Conservation (phyloP, 2,888 invertebrate genomes). For the Nemotelus pantherinus region DNA sequence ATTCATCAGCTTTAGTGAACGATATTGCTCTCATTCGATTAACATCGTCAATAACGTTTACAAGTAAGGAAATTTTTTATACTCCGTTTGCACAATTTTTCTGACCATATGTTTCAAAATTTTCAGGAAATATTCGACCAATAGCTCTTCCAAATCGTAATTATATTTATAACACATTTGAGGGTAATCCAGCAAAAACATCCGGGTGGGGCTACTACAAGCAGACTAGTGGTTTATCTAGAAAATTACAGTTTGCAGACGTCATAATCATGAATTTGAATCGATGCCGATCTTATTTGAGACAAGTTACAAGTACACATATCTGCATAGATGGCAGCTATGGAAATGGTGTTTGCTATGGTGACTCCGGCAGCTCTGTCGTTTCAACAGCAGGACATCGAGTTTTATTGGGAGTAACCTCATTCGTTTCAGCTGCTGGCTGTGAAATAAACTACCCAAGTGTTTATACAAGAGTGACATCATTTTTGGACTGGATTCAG, state of each 20-base stretch:
- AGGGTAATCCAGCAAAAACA: slow-evolving; percentile 53
- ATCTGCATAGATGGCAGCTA: slow-evolving; percentile 37
- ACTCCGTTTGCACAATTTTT: not conserved
- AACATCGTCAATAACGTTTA: slow-evolving; percentile 59
- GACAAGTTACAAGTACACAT: slow-evolving; percentile 4
- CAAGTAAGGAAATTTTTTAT: slow-evolving; percentile 55
- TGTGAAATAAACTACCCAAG: slow-evolving; percentile 44
- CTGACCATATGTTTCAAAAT: not conserved
- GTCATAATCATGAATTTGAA: slow-evolving; percentile 1
- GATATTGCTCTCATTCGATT: slow-evolving; percentile 61
- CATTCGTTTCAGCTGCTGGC: slow-evolving; percentile 36
- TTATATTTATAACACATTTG: slow-evolving; percentile 55
- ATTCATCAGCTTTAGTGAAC: slow-evolving; percentile 60
- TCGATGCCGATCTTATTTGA: slow-evolving; percentile 3
- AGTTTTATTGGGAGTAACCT: slow-evolving; percentile 32
- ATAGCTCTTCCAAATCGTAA: slow-evolving; percentile 61
- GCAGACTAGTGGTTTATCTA: slow-evolving; percentile 56
- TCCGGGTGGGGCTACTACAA: slow-evolving; percentile 61
- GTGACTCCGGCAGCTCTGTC: slow-evolving; percentile 46
- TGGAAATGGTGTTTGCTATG: slow-evolving; percentile 40
- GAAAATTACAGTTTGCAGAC: slow-evolving; percentile 49
- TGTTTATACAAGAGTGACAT: slow-evolving; percentile 44
- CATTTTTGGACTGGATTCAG: slow-evolving; percentile 46
- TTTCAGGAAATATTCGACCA: slow-evolving; percentile 62
- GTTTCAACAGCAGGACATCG: slow-evolving; percentile 9